These are phyloP conservation scores for Bruchidius siliquastri DNA, from an alignment of 2,888 invertebrate species.

Conservation along the genomic window DNA sequence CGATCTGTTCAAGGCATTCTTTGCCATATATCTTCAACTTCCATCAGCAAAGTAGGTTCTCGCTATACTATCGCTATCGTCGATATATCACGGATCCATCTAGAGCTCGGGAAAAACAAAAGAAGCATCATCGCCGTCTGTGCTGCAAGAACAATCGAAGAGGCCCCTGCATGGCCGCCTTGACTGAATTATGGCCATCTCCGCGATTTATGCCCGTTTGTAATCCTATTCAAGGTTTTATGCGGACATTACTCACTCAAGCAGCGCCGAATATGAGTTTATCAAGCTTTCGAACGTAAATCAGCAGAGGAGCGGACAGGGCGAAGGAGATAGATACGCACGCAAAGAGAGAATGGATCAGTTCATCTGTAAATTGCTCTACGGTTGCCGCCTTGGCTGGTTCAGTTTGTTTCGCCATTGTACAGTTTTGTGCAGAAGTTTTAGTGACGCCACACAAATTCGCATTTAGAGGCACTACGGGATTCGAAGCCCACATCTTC, in stretches of 20 bases:
- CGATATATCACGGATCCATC: neutral
- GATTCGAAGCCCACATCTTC: no score
- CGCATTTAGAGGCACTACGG: no score
- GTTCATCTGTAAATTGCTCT: constrained; percentile 64
- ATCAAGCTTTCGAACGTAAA: constrained; percentile 60
- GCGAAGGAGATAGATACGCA: neutral
- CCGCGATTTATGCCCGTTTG: constrained; percentile 50
- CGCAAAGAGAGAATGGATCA: constrained; percentile 55
- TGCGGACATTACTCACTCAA: constrained; percentile 51
- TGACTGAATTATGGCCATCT: constrained; percentile 49
- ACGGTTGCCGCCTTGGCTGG: neutral
- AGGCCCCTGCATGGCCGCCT: constrained; percentile 20
- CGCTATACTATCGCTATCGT: neutral
- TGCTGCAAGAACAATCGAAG: constrained; percentile 11
- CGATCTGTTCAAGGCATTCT: neutral
- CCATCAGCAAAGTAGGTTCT: neutral
- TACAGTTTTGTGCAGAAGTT: neutral
- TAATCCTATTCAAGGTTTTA: constrained; percentile 52
- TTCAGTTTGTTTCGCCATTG: neutral
- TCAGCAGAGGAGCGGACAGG: neutral
- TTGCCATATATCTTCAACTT: neutral
- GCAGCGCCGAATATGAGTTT: constrained; percentile 49
- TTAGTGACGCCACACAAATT: neutral
- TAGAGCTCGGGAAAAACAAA: neutral
- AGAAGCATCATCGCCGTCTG: constrained; percentile 1